Conservation (phyloP, 2,888 invertebrate genomes). For the Syrphus vitripennis region DNA sequence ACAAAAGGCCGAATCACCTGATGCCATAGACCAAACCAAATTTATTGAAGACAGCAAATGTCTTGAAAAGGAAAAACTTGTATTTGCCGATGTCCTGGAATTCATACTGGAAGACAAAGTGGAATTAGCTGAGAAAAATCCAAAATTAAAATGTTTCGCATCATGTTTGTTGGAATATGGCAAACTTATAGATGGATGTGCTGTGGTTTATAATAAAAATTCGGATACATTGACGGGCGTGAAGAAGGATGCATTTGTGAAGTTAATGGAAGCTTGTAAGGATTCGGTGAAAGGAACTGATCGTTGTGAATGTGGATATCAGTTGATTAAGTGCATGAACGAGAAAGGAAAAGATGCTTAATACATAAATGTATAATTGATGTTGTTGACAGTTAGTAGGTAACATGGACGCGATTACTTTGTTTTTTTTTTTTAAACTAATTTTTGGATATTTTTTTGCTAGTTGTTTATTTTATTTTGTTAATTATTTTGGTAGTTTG, state of each 20-base stretch:
- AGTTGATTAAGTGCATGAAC: constrained; percentile 13
- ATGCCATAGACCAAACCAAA: background rate
- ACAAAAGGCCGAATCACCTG: background rate
- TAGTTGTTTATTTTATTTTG: background rate
- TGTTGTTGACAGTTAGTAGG: background rate
- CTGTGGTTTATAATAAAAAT: background rate
- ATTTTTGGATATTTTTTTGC: too few species aligned
- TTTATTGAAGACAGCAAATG: constrained; percentile 1
- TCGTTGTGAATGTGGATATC: constrained; percentile 37
- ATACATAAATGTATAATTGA: background rate
- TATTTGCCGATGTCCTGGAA: background rate
- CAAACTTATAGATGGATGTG: background rate
- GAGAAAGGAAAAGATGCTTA: background rate
- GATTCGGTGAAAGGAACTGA: background rate
- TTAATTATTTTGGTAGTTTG: too few species aligned
- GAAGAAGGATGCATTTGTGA: background rate
- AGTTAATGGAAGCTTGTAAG: background rate
- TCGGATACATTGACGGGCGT: background rate
- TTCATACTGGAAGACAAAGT: background rate
- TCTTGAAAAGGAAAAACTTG: background rate
- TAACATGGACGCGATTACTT: background rate
- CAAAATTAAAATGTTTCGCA: constrained; percentile 33
- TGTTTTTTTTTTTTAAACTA: too few species aligned
- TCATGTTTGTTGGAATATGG: constrained; percentile 17
- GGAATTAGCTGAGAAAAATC: constrained; percentile 17